Evolutionary conservation across 1,140 invertebrate species (phyloP), one percentile per base, ranked within the genome.

Genomic region (Aphis craccivora): DNA sequence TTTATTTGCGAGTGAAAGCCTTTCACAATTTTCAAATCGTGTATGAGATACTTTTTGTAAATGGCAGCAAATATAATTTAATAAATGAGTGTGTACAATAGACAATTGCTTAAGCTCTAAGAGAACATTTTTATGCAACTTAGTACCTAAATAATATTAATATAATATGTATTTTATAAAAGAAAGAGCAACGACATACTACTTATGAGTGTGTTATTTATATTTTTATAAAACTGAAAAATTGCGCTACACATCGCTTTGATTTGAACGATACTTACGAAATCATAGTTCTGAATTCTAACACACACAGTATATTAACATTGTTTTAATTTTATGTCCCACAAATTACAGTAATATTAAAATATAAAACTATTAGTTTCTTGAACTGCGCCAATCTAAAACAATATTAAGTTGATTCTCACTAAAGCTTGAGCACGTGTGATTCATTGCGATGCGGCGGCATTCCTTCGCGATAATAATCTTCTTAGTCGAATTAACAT

Each of bases 401-500:
- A 87, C 86, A 87, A 87, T 87, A 45, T 18, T 1, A 87, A 51
- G 30, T 35, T 35, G 5, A 48, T 48, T n/a, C 40, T 86, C 11
- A 43, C 43, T 45, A 14, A 86, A 45, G 84, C 23, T 43, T 14
- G 60, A n/a, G 84, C 84, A 43, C 11, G 6, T 5, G 14, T 37
- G 18, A 18, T 45, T 51, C 45, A 20, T 3, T 25, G 40, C 43
- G 86, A n/a, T 48, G 45, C 37, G 84, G n/a, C 25, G 25, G 8
- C 20, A 55, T 89, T 55, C 88, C 88, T 22, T 40, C 25, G 40
- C 30, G 60, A 91, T 91, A 91, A 91, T 43, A 7, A 45, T 67
- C 90, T 76, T 90, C 37, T 25, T 60, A 90, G n/a, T 40, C 22
- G 45, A 87, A 87, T 87, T 87, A 87, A 87, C 86, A n/a, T 53